These are phyloP conservation scores for Patiria pectinifera DNA, from an alignment of 53 echinoderm and acorn worm genomes.

Conservation along the genomic window DNA sequence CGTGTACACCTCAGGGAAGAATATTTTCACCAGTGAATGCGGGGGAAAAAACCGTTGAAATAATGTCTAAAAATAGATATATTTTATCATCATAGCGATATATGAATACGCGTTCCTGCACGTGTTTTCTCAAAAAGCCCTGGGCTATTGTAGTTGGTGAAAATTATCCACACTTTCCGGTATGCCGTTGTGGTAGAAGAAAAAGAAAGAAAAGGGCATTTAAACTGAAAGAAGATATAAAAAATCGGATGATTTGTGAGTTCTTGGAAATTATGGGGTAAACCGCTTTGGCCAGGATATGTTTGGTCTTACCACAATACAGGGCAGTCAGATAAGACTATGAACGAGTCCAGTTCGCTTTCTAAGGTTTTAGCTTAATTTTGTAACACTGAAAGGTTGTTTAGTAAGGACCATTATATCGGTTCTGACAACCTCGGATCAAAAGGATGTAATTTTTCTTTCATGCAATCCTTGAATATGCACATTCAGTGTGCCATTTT, in stretches of 20 bases:
- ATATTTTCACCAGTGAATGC: not conserved
- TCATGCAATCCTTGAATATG: no score
- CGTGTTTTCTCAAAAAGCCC: constrained; percentile 3
- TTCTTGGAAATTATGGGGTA: no score
- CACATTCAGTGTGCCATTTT: no score
- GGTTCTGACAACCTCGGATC: no score
- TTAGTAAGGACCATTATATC: no score
- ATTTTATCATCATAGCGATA: constrained; percentile 4
- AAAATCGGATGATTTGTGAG: not conserved
- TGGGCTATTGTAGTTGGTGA: constrained; percentile 9
- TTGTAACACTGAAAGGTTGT: not conserved
- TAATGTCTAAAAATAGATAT: constrained; percentile 23
- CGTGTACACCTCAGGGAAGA: constrained; percentile 6
- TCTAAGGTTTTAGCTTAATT: no score
- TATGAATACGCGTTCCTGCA: not conserved
- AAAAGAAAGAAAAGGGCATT: not conserved
- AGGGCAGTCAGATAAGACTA: no score
- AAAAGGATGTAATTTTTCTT: no score
- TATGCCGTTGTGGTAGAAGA: not conserved
- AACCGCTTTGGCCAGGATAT: no score
- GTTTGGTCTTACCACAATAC: no score
- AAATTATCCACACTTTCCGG: constrained; percentile 37
- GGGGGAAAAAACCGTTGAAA: not conserved
- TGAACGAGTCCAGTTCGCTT: no score
- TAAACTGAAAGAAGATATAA: not conserved